Evolutionary conservation across 1,140 invertebrate species (phyloP).

Genomic region (Drosophila pruinosa): DNA sequence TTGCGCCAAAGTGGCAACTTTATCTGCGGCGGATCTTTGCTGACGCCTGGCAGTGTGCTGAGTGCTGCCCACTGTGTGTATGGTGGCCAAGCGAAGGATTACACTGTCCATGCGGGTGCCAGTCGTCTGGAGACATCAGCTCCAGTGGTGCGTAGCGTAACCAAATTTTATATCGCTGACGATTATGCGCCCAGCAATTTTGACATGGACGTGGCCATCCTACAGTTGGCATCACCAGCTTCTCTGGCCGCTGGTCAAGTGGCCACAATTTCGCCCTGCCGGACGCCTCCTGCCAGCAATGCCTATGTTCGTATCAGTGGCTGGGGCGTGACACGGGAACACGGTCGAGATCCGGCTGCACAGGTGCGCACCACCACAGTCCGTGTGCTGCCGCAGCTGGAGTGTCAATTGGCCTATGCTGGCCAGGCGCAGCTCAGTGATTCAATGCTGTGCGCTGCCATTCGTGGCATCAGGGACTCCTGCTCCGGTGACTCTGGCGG

Average conservation of each 20-base stretch:
- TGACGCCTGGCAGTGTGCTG: slow-evolving; percentile 55
- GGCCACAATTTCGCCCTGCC: slow-evolving; percentile 49
- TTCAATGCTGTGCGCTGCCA: slow-evolving; percentile 72
- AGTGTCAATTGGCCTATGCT: slow-evolving; percentile 62
- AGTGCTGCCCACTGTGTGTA: slow-evolving; percentile 72
- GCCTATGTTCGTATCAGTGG: slow-evolving; percentile 64
- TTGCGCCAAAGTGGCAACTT: slow-evolving; percentile 50
- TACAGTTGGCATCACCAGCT: slow-evolving; percentile 35
- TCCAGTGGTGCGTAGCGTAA: slow-evolving; percentile 37
- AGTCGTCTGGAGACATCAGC: slow-evolving; percentile 49
- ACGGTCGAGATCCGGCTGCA: slow-evolving; percentile 39
- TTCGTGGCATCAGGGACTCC: slow-evolving; percentile 66
- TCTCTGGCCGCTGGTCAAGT: slow-evolving; percentile 36
- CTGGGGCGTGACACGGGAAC: slow-evolving; percentile 67
- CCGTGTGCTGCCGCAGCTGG: slow-evolving; percentile 39
- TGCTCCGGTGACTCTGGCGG: slow-evolving; percentile 88
- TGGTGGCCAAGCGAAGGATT: slow-evolving; percentile 33
- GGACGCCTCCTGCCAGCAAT: slow-evolving; percentile 37
- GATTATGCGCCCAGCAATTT: slow-evolving; percentile 51
- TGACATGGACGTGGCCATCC: slow-evolving; percentile 75
- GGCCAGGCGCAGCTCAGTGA: slow-evolving; percentile 57
- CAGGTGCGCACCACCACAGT: slow-evolving; percentile 66
- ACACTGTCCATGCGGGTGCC: slow-evolving; percentile 63
- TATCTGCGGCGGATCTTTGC: slow-evolving; percentile 66
- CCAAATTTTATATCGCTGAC: slow-evolving; percentile 37